These are phyloP conservation scores for Julus scandinavius DNA, from an alignment of 2,888 invertebrate genomes.

Conservation along the genomic window DNA sequence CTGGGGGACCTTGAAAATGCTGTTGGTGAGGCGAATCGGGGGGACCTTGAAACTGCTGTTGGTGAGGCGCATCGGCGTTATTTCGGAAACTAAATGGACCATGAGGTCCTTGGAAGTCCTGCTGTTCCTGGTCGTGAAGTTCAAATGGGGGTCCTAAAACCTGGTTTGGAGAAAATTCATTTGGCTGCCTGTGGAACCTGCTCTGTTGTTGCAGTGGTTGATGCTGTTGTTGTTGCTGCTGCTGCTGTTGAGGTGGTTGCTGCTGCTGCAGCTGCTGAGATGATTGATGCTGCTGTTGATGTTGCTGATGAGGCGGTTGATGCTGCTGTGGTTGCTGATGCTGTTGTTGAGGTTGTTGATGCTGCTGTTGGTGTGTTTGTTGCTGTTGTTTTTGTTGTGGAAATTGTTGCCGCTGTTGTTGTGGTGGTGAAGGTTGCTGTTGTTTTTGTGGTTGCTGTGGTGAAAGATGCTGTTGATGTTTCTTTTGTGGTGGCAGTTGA, in stretches of 20 bases:
- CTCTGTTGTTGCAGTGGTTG: neutral
- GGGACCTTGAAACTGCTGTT: neutral
- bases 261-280: neutral
- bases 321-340: neutral
- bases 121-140: neutral
- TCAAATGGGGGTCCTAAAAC: neutral
- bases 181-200: constrained; percentile 24
- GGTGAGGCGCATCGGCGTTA: neutral
- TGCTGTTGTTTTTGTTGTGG: neutral
- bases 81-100: neutral
- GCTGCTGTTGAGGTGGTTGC: neutral
- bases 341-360: neutral
- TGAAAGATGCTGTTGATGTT: too few relatives aligned
- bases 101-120: neutral
- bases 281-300: neutral
- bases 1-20: neutral
- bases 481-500: neutral
- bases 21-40: too few relatives aligned
- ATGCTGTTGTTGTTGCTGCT: neutral
- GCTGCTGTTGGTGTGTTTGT: neutral
- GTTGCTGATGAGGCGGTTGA: neutral
- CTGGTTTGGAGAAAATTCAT: neutral
- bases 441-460: neutral
- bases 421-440: neutral
- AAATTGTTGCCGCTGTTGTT: neutral